A percentile compares a stretch with the other conserved stretches of the same genome.
phyloP scores from a whole-genome alignment of 2,888 invertebrate species.

The Mermis nigrescens region DNA sequence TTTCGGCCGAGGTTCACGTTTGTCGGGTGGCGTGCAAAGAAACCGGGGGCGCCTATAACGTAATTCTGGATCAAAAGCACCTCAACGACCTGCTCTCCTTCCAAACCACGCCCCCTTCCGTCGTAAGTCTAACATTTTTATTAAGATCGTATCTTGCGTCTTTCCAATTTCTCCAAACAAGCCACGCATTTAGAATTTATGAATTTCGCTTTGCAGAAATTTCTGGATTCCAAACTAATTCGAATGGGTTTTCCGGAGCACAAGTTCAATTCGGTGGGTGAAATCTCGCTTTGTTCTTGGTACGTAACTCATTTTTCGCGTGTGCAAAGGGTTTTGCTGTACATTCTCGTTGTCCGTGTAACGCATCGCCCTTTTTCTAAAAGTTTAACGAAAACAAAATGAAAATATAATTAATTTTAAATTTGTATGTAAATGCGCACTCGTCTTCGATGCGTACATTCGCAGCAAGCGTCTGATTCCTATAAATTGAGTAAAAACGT shows the following conservation, averaged over 20 bases:
- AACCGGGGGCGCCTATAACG: conserved; percentile 68
- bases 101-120: conserved; percentile 38
- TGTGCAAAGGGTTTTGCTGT: no score
- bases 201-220: conserved; percentile 2
- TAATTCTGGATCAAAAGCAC: conserved; percentile 63
- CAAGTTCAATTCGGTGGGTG: conserved; percentile 11
- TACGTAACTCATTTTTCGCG: no score
- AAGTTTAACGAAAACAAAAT: no score
- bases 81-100: conserved; percentile 39
- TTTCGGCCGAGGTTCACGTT: conserved; percentile 81
- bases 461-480: no score
- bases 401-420: no score
- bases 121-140: conserved; percentile 22
- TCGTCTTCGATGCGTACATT: no score
- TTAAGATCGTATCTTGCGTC: background rate
- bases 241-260: conserved; percentile 27
- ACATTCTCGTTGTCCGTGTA: no score
- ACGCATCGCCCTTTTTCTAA: no score
- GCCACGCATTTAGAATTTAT: conserved; percentile 11
- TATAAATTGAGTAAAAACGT: no score
- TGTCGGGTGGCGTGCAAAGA: conserved; percentile 63
- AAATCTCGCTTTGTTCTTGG: conserved; percentile 24
- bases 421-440: no score
- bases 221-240: conserved; percentile 20
- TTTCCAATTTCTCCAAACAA: no score